Evolutionary conservation across 2,797 vertebrate genomes (phyloP), one percentile per base, ranked within the genome.

Genomic region (Geotrypetes seraphini): DNA sequence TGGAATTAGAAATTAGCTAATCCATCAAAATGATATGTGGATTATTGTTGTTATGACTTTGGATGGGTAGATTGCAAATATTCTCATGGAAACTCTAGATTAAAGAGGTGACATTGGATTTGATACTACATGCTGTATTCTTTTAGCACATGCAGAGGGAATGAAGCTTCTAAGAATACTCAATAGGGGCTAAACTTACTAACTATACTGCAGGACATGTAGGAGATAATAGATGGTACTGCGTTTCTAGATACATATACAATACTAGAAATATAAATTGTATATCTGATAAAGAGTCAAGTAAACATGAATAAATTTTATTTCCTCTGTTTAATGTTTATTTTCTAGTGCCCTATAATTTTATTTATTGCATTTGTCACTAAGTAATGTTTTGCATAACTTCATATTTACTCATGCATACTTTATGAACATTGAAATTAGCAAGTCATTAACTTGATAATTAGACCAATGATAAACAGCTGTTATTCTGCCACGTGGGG

Each of bases 401-500:
- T 73, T 73, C 50, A 67, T 66, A 69, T 52, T 71, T 71, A 57
- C 66, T 91, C 79, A 84, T 88, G 85, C 87, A 83, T 90, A 73
- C 72, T 71, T 81, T 76, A 83, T 84, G 71, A 87, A 78, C 74
- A 79, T 75, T 79, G 77, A 87, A 87, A 95, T 95, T 89, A 92
- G 61, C 85, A 87, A 92, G 79, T 93, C 79, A 87, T 92, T 89
- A 90, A 72, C 79, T 78, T 75, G 79, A 83, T 88, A 91, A 94
- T 95, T 92, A 90, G 81, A 75, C 74, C 84, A 84, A 57, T 84
- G 86, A 88, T 80, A 85, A 86, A 80, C 87, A 89, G 85, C 86
- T 92, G 83, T 81, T 84, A 75, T 57, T 68, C 71, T 69, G 78
- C 60, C 52, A 33, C 68, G 71, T 60, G 60, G 64, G 73, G 66